Percentiles rank a stretch among this genome's conserved stretches.
phyloP scores from a whole-genome alignment of 2,797 vertebrate genomes.

The Gallinago solitaria region DNA sequence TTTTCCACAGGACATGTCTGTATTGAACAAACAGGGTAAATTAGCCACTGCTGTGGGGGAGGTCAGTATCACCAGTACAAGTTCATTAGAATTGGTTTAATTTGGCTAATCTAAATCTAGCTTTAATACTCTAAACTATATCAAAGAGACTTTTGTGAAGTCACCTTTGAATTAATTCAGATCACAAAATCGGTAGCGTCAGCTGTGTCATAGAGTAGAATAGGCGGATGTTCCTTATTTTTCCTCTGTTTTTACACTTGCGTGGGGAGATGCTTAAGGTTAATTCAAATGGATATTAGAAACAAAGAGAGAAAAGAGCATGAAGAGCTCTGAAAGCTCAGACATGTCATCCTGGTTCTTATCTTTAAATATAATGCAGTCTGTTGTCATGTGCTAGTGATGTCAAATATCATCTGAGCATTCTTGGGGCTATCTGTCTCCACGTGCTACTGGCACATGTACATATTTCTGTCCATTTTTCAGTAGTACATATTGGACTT shows the following conservation, averaged over 20 bases:
- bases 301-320: background rate
- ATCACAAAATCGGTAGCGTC: background rate
- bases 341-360: background rate
- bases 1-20: background rate
- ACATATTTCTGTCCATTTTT: background rate
- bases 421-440: constrained; percentile 3
- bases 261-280: background rate
- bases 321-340: background rate
- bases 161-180: background rate
- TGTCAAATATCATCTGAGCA: constrained; percentile 24
- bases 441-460: background rate
- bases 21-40: background rate
- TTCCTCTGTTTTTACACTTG: background rate
- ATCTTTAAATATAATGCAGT: constrained; percentile 19
- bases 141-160: background rate
- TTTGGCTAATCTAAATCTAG: background rate
- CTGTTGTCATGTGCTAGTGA: constrained; percentile 24
- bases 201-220: background rate
- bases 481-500: background rate
- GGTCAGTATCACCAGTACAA: background rate
- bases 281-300: background rate
- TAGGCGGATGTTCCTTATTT: background rate
- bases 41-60: background rate
- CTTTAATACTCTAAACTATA: background rate
- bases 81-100: background rate